These are phyloP conservation scores for Dryobota labecula DNA, from an alignment of 2,888 invertebrate genomes.

Conservation along the genomic window DNA sequence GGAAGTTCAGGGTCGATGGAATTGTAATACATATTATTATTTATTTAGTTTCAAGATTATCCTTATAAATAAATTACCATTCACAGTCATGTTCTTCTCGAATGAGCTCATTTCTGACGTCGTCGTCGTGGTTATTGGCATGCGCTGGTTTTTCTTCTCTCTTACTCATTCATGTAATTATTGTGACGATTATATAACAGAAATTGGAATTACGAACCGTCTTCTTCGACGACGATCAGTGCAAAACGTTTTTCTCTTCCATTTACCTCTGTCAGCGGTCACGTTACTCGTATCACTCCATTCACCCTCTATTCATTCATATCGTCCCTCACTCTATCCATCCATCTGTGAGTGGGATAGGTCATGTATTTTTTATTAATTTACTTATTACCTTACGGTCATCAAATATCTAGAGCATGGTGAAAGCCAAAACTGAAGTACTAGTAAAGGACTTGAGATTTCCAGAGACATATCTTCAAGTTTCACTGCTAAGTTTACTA, in stretches of 20 bases:
- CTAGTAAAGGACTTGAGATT: neutral
- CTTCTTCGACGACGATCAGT: no score
- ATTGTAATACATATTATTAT: conserved; percentile 12
- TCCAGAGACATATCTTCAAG: neutral
- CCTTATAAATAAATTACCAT: conserved; percentile 38
- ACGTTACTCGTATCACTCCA: neutral
- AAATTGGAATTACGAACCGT: conserved; percentile 1
- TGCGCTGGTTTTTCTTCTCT: conserved; percentile 20
- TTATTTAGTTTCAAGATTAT: conserved; percentile 41
- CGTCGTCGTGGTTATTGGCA: conserved; percentile 9
- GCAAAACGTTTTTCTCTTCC: neutral
- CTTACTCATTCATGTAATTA: conserved; percentile 6
- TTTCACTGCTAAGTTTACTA: conserved; percentile 1
- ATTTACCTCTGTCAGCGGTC: neutral
- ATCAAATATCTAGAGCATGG: neutral
- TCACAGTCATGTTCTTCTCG: conserved; percentile 5
- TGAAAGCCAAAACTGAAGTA: neutral
- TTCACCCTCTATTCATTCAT: neutral
- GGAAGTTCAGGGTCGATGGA: conserved; percentile 24
- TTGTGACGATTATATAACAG: conserved; percentile 3
- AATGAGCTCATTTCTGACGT: conserved; percentile 46
- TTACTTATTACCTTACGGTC: neutral
- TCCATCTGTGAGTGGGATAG: neutral
- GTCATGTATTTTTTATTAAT: neutral
- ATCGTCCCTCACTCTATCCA: neutral